Base-by-base conservation (phyloP, 1,140 invertebrate species). In the Pogonomyrmex californicus region DNA sequence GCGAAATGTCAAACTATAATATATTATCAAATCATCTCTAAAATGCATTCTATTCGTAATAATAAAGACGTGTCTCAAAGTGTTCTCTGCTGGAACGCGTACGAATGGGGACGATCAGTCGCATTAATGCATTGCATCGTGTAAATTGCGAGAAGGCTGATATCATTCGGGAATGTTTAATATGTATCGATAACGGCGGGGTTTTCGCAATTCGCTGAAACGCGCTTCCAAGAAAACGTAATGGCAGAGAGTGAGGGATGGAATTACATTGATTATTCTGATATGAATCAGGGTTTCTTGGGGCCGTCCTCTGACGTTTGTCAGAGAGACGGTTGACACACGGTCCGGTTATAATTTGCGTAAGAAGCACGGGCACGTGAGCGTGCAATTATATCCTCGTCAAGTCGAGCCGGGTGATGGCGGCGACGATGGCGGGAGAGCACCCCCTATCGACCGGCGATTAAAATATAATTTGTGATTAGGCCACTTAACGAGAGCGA, bases 381-480 rank as follows among this genome's bases (percentile, higher is more conserved):
- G 88, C 75, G 81, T 66, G 86, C 90, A 92, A 92, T 92, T 92
- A 91, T 92, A 90, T 90, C 85, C 91, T 91, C 88, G 86, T 91
- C 89, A 88, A 75, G 86, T 87, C 76, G 2, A 17, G 23, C 71
- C 12, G 7, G 38, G n/a, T 0, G 12, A 33, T 12, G 33, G 60
- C n/a, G 41, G 41, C n/a, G 65, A 5, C 44, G 30, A 12, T 2
- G 17, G 49, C 17, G 38, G 30, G 36, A 30, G 68, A 17, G 41
- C n/a, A 51, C 51, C 23, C 14, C n/a, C 14, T 88, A 93, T 91
- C 90, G 91, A 88, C 66, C 79, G 68, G 87, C 90, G 92, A 93
- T 93, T 93, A 93, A 93, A 92, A 92, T 91, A 92, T 92, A 93
- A 93, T 92, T 93, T 91, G 88, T 86, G 92, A 93, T 92, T 91